These are phyloP conservation scores for Onthophagus taurus DNA, from an alignment of 1,140 invertebrate species.

Conservation along the genomic window DNA sequence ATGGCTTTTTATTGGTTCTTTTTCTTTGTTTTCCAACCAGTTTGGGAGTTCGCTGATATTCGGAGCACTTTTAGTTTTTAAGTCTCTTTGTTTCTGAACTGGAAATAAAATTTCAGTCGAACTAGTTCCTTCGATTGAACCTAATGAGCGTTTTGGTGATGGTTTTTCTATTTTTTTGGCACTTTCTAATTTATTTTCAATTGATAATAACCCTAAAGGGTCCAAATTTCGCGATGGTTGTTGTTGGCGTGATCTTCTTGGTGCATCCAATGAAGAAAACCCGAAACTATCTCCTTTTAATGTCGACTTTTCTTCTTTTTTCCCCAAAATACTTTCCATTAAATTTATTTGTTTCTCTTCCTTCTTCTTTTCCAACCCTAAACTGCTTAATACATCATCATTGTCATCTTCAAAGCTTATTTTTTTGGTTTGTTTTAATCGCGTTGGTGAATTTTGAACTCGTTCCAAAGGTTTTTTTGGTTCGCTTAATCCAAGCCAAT, in stretches of 20 bases:
- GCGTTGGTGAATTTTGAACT: not conserved
- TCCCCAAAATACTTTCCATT: too few species aligned
- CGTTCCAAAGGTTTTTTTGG: conserved; percentile 9
- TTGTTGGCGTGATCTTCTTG: conserved; percentile 1
- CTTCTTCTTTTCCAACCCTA: conserved; percentile 14
- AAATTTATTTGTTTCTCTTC: conserved; percentile 3
- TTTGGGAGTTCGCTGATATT: conserved; percentile 16
- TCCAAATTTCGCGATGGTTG: conserved; percentile 13
- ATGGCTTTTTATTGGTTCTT: too few species aligned
- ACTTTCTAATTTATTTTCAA: conserved; percentile 3
- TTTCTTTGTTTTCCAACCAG: conserved; percentile 18
- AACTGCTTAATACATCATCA: conserved; percentile 19
- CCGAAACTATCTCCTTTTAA: too few species aligned
- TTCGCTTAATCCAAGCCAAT: conserved; percentile 25
- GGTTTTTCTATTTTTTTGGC: conserved; percentile 4
- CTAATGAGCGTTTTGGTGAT: not conserved
- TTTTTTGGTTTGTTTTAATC: conserved; percentile 17
- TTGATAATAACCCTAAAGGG: conserved; percentile 18
- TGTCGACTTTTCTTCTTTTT: conserved; percentile 2
- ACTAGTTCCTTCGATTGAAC: not conserved
- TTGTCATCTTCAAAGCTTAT: conserved; percentile 30
- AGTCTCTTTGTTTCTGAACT: not conserved
- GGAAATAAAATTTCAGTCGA: conserved; percentile 7
- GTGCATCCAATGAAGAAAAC: not conserved
- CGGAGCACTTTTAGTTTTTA: conserved; percentile 11